Evolutionary conservation across 2,797 vertebrate genomes (phyloP), one percentile per base, ranked within the genome.

Genomic region (Anniella stebbinsi): DNA sequence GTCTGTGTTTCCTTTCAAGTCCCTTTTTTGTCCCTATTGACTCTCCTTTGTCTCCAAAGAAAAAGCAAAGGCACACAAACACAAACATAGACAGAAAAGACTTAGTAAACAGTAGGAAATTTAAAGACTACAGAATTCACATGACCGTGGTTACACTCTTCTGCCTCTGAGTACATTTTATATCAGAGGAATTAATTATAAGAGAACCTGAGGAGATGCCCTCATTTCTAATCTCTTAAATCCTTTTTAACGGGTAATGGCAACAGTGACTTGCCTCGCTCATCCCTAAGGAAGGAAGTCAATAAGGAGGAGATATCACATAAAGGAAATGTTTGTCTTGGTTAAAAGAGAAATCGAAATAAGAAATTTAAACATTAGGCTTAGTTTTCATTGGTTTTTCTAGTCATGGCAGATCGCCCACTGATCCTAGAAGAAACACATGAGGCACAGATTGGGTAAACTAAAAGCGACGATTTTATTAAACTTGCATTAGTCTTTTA

Each of bases 101-200:
- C 18, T 0, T 18, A n/a, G 51, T 72, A 48, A 88, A 91, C 38
- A 28, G 15, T 2, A 90, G 2, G 18, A 89, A 87, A 89, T 70
- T 41, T 51, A 23, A 92, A 93, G 48, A 54, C n/a, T 2, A 85
- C 33, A 36, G 78, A 41, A 82, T 67, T 3, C 23, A 54, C 4
- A 23, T 28, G 89, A 70, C 72, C 5, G 21, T 23, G 88, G 1
- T 15, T 93, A 93, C 85, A 75, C n/a, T 36, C 85, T 87, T 85
- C 48, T 84, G 89, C 51, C 76, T 80, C 48, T 54, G 25, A 75
- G 84, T 51, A 25, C 78, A 86, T 70, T 3, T 72, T 78, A 7
- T 87, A 86, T 38, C 28, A 57, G n/a, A 80, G 1, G 81, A 92
- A 89, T 87, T 91, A 90, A 92, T 90, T 93, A 80, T 33, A 15